Evolutionary conservation across 2,888 invertebrate species (phyloP).

Genomic region (Lepidocyrtinus sp.): DNA sequence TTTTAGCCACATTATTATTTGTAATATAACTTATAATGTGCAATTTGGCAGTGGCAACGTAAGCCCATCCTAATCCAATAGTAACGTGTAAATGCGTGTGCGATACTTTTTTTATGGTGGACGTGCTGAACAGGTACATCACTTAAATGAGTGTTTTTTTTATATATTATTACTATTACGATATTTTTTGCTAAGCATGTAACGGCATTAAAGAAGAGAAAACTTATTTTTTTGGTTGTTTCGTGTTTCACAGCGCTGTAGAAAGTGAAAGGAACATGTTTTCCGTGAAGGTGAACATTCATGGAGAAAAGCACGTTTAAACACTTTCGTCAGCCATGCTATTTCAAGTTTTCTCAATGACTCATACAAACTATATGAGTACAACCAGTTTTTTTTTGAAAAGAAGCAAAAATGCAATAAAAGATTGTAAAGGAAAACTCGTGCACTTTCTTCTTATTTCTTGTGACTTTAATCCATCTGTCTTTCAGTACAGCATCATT

Average conservation of each 20-base stretch:
- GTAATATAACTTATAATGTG: slow-evolving; percentile 8
- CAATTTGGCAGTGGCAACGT: slow-evolving; percentile 13
- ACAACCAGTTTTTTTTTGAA: not conserved
- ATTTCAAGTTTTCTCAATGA: slow-evolving; percentile 33
- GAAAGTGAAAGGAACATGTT: slow-evolving; percentile 22
- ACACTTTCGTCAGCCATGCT: slow-evolving; percentile 22
- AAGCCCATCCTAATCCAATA: slow-evolving; percentile 12
- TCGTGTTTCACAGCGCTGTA: not conserved
- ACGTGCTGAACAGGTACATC: slow-evolving; percentile 15
- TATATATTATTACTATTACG: slow-evolving; percentile 15
- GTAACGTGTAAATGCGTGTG: slow-evolving; percentile 18
- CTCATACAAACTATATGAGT: not conserved
- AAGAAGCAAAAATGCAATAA: slow-evolving; percentile 11
- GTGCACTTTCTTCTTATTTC: slow-evolving; percentile 27
- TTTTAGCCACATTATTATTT: slow-evolving; percentile 5
- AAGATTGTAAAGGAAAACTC: slow-evolving; percentile 27
- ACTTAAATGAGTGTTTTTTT: slow-evolving; percentile 11
- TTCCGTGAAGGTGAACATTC: slow-evolving; percentile 3
- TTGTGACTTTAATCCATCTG: slow-evolving; percentile 40
- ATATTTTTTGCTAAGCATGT: slow-evolving; percentile 1
- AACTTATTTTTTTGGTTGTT: slow-evolving; percentile 18
- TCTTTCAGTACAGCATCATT: slow-evolving; percentile 41
- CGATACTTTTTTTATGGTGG: slow-evolving; percentile 4
- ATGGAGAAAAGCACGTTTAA: slow-evolving; percentile 28
- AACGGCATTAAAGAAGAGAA: not conserved